Evolutionary conservation across 2,888 invertebrate species (phyloP).

Genomic region (Sicus ferrugineus): DNA sequence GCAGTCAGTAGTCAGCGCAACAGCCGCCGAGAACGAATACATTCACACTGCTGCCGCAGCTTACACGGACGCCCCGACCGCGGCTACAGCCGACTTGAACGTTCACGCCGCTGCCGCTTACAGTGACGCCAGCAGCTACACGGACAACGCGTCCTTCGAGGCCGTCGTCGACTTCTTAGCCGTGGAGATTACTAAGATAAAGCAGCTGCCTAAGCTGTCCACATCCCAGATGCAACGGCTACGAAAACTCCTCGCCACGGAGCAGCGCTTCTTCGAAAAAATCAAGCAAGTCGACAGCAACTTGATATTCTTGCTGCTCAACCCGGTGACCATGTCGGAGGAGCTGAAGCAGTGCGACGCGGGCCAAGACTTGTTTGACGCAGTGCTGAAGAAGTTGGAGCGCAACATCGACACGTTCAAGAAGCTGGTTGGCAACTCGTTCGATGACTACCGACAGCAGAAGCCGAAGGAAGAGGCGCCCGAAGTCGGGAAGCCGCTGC

Average conservation of each 20-base stretch:
- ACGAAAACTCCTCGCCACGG: constrained; percentile 51
- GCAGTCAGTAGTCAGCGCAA: constrained; percentile 33
- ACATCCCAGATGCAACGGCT: constrained; percentile 52
- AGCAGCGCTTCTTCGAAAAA: constrained; percentile 59
- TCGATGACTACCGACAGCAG: constrained; percentile 43
- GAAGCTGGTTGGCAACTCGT: constrained; percentile 58
- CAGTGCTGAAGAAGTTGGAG: constrained; percentile 57
- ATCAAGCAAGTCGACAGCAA: constrained; percentile 61
- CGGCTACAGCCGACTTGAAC: constrained; percentile 8
- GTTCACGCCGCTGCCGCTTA: constrained; percentile 28
- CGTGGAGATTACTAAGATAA: constrained; percentile 60
- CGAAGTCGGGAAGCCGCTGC: constrained; percentile 26
- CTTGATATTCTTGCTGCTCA: constrained; percentile 56
- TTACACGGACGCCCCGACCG: background rate
- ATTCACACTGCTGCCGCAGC: background rate
- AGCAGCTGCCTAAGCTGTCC: constrained; percentile 50
- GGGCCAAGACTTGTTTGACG: constrained; percentile 43
- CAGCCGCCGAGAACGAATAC: background rate
- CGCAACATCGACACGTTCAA: constrained; percentile 62
- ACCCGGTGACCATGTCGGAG: constrained; percentile 55
- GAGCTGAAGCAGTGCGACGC: constrained; percentile 41
- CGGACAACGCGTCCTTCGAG: constrained; percentile 13
- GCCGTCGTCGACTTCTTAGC: constrained; percentile 43
- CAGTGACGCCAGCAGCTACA: background rate
- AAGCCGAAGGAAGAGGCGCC: background rate